Conservation (phyloP, 1,140 invertebrate species). For the Drosophila bipectinata region DNA sequence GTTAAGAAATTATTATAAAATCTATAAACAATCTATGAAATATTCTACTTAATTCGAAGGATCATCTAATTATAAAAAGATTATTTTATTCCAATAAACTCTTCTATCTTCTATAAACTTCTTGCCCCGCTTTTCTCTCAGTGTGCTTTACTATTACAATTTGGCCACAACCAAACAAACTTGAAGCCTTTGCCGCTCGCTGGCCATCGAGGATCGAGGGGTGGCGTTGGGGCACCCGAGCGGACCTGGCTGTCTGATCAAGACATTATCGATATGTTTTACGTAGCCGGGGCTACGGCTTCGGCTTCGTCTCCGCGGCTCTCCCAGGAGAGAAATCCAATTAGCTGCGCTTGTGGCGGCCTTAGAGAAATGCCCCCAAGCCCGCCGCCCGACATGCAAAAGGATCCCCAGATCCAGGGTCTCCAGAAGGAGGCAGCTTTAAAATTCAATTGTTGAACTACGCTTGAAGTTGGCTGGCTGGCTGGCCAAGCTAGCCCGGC, state of each 20-base stretch:
- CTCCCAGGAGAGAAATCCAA: slow-evolving; percentile 82
- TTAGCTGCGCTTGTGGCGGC: slow-evolving; percentile 78
- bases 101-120: not conserved
- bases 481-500: not conserved
- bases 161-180: slow-evolving; percentile 59
- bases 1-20: too few species aligned
- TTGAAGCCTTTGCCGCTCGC: slow-evolving; percentile 17
- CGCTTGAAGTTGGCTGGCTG: slow-evolving; percentile 6
- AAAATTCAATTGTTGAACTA: slow-evolving; percentile 61
- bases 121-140: slow-evolving; percentile 13
- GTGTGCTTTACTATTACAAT: slow-evolving; percentile 83
- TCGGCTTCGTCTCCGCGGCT: slow-evolving; percentile 38
- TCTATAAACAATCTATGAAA: too few species aligned
- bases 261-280: slow-evolving; percentile 83
- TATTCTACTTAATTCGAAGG: too few species aligned
- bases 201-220: too few species aligned
- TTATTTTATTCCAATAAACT: too few species aligned
- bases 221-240: not conserved
- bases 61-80: too few species aligned
- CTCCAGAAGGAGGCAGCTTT: slow-evolving; percentile 11
- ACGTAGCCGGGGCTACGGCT: slow-evolving; percentile 51
- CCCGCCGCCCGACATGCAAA: slow-evolving; percentile 67
- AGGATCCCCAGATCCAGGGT: slow-evolving; percentile 47
- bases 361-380: slow-evolving; percentile 58
- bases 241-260: slow-evolving; percentile 74